Evolutionary conservation across 2,797 vertebrate genomes (phyloP), one percentile per base, ranked within the genome.

Genomic region (Pampus argenteus): DNA sequence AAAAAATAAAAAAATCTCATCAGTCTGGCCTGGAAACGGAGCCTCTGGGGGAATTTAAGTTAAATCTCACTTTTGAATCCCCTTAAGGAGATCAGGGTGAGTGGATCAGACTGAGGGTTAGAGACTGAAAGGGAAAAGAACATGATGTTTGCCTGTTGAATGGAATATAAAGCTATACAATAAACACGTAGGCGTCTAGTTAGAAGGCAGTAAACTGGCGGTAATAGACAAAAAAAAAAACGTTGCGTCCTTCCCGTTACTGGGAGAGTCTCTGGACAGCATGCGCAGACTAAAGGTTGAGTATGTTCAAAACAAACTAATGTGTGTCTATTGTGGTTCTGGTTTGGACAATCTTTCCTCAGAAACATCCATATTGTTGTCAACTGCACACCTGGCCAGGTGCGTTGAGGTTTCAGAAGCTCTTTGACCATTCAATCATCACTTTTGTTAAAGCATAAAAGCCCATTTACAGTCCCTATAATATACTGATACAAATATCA

Each of bases 31-130:
- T 72, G 28, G 44, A 80, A 66, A 60, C 20, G 13, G 31, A 66
- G 67, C 47, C 52, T 58, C 60, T 8, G 47, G 25, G 55, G 59
- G 67, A 72, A 72, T 69, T 83, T 55, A 74, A 70, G 63, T 69
- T 61, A 61, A 78, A 80, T 76, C 65, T 85, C 6, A 51, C 59
- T 71, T 69, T 29, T 70, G 47, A 84, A 86, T 87, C 56, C 50
- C 64, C 42, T 73, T 52, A 62, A 66, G 49, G 49, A 75, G 71
- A 79, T 78, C 62, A 81, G 64, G 26, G 48, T 63, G 77, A 75
- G 14, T 66, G 78, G 73, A 78, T 85, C 63, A 76, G 75, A 66
- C 48, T 36, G 7, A 4, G 55, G 42, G 61, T 67, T 52, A 25
- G 42, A 69, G 60, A 56, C 47, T n/a, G n/a, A 65, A 71, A 68